Evolutionary conservation across 2,888 invertebrate species (phyloP), one percentile per base, ranked within the genome.

Genomic region (Caenorhabditis angaria): DNA sequence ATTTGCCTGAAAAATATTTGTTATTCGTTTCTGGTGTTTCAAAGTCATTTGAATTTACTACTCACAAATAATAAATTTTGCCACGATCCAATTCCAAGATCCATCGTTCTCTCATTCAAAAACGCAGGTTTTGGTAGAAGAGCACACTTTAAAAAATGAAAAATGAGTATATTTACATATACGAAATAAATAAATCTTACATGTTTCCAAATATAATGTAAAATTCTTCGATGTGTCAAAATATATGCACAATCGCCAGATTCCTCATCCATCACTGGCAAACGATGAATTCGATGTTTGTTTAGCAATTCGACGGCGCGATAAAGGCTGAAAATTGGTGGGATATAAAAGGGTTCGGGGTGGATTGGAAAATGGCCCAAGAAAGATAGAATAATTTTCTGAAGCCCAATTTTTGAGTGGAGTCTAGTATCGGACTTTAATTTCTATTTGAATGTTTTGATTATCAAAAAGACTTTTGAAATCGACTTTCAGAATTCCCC

Each of bases 241-340:
- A 78, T 78, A 68, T 76, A 78, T 29, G 75, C 75, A 57, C 78
- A 78, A 66, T 78, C 78, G n/a, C 69, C 69, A 29, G 72, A 70
- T 22, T 67, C 62, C 20, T 70, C 68, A 51, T 78, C 78, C 75
- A 78, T 78, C 6, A 78, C 76, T 20, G 78, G 78, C 25, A 78
- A 65, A 27, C 78, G 76, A 61, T 78, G 78, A 58, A 78, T 75
- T 57, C 78, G 66, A 54, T 71, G 53, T 55, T 61, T 61, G 2
- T 65, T 48, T 27, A 78, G 57, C 20, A 76, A 56, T 41, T 73
- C 67, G 10, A 75, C 73, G 1, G 78, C 78, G 0, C 71, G 60
- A 53, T 71, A 78, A 0, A 78, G 60, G 59, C 77, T 70, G 27
- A 32, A 54, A 56, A 56, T 8, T 27, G 10, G 10, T n/a, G n/a